Percentiles rank a stretch among this genome's conserved stretches.
phyloP scores from a whole-genome alignment of 1,140 invertebrate genomes.

The Periplaneta americana region DNA sequence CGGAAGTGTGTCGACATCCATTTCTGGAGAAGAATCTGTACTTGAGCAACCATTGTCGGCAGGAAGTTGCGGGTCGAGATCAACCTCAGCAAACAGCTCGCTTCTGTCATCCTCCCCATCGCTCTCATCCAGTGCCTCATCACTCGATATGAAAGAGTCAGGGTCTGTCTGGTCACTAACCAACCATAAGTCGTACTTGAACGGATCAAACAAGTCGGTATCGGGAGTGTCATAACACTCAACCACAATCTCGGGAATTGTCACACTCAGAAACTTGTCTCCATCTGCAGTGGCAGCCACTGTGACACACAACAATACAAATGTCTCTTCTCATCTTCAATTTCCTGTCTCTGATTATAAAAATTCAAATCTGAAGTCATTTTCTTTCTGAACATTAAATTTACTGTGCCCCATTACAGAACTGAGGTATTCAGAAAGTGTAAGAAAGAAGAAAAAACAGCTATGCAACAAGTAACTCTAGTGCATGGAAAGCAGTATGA shows the following conservation, averaged over 20 bases:
- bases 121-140: neutral
- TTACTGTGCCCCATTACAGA: neutral
- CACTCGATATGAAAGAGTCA: neutral
- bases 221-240: neutral
- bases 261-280: neutral
- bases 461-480: neutral
- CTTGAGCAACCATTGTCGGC: neutral
- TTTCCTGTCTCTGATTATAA: neutral
- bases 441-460: neutral
- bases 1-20: neutral
- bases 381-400: neutral
- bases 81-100: neutral
- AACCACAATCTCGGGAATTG: neutral
- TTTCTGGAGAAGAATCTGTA: neutral
- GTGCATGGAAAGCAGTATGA: neutral
- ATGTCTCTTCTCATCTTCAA: neutral
- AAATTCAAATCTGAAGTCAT: neutral
- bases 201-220: neutral
- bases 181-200: neutral
- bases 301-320: neutral
- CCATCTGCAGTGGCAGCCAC: neutral
- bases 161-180: neutral
- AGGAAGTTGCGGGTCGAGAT: neutral
- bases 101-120: neutral
- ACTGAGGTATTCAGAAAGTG: neutral